phyloP scores from a whole-genome alignment of 2,888 invertebrate species.

The Ornithoptera priamus region DNA sequence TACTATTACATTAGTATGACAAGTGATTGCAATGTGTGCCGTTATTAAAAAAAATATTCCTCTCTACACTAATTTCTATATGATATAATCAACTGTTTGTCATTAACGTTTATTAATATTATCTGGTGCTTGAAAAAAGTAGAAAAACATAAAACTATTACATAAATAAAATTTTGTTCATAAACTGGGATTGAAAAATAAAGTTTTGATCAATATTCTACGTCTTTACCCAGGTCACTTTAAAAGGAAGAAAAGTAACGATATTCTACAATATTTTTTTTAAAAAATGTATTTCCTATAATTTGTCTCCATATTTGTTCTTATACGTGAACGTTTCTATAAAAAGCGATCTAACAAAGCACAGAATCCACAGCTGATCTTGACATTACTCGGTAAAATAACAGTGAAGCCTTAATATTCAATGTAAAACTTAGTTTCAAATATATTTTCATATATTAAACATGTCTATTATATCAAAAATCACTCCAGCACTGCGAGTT shows the following conservation, averaged over 20 bases:
- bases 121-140: too few species aligned
- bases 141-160: too few species aligned
- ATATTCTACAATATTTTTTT: too few species aligned
- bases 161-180: too few species aligned
- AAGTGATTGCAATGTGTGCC: background rate
- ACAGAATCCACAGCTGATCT: background rate
- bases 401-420: background rate
- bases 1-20: background rate
- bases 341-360: background rate
- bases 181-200: too few species aligned
- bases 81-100: too few species aligned
- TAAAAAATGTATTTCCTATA: background rate
- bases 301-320: background rate
- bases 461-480: constrained; percentile 62
- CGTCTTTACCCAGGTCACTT: too few species aligned
- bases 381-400: background rate
- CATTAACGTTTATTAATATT: too few species aligned
- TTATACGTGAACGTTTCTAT: background rate
- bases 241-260: too few species aligned
- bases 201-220: too few species aligned
- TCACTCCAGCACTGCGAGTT: constrained; percentile 53
- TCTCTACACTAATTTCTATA: too few species aligned
- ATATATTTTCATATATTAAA: background rate
- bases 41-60: background rate
- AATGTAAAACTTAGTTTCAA: background rate